These are phyloP conservation scores for Pseudorhombus dupliciocellatus DNA, from an alignment of 2,113 vertebrate species.

Conservation along the genomic window DNA sequence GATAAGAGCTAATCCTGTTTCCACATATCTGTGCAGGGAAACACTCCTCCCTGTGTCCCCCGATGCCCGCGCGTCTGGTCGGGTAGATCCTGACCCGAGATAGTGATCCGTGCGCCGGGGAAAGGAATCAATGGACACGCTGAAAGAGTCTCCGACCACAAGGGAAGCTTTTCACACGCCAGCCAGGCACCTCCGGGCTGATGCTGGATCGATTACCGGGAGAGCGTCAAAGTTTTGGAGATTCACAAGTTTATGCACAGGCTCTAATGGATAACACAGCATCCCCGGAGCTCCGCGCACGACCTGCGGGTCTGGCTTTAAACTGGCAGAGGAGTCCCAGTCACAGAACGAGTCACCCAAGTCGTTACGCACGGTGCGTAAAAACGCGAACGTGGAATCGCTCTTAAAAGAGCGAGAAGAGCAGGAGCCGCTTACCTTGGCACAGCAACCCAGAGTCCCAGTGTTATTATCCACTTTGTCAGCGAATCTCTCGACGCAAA, in stretches of 20 bases:
- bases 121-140: conserved; percentile 42
- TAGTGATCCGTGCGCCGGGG: conserved; percentile 39
- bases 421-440: conserved; percentile 47
- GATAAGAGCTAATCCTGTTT: conserved; percentile 44
- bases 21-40: conserved; percentile 26
- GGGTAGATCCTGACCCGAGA: conserved; percentile 42
- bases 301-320: not conserved
- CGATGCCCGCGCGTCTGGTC: conserved; percentile 18
- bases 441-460: conserved; percentile 37
- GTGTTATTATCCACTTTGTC: conserved; percentile 46
- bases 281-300: not conserved
- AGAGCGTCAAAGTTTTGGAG: not conserved
- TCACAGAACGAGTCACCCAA: not conserved
- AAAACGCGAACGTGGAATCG: not conserved
- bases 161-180: conserved; percentile 19
- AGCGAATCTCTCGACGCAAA: not conserved
- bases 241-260: not conserved
- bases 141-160: conserved; percentile 14
- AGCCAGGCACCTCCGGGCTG: not conserved
- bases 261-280: not conserved
- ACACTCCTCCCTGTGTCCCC: conserved; percentile 16
- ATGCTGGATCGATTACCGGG: not conserved
- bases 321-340: not conserved
- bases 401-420: not conserved
- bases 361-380: not conserved